Base-by-base conservation (phyloP, 2,113 vertebrate genomes). In the Hippocampus zosterae region DNA sequence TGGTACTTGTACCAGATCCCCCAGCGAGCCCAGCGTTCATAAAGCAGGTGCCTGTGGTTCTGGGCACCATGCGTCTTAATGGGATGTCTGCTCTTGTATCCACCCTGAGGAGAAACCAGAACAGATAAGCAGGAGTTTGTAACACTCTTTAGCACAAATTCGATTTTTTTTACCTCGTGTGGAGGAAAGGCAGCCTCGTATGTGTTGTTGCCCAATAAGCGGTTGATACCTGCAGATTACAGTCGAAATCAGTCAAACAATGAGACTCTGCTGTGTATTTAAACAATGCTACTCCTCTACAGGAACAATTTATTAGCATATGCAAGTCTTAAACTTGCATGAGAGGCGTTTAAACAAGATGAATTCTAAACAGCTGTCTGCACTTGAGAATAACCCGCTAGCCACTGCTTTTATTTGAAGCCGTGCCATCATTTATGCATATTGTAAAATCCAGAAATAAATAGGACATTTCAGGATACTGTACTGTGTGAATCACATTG, bases 1-100 rank as follows among this genome's bases (percentile, higher is more conserved):
- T 99, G 97, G 81, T 99, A 97, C 82, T 98, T 99, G 88, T 98
- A 99, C 97, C 97, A 99, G 89, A 98, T 97, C 3, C 97, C 97
- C 97, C 97, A 99, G 62, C 96, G 95, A 64, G 97, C 97, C 97
- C 97, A 99, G 2, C 96, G 94, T 81, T 98, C 97, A 48, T 98
- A 99, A 12, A 99, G 90, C 5, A 99, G 92, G 74, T 98, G 97
- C 18, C 97, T 92, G 86, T 98, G 96, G 82, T 99, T 99, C 83
- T 98, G 95, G 68, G 96, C 95, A 25, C 97, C 97, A 0, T 98
- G 95, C 0, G 96, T 98, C 92, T 97, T 96, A 82, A 98, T 98
- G 7, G 96, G 95, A 74, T 96, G 96, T 62, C 91, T 93, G 85
- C 96, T 98, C 77, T 96, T 97, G 82, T 98, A 94, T 66, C 95